phyloP scores from a whole-genome alignment of 2,888 invertebrate genomes.

The Stenotaenia linearis region DNA sequence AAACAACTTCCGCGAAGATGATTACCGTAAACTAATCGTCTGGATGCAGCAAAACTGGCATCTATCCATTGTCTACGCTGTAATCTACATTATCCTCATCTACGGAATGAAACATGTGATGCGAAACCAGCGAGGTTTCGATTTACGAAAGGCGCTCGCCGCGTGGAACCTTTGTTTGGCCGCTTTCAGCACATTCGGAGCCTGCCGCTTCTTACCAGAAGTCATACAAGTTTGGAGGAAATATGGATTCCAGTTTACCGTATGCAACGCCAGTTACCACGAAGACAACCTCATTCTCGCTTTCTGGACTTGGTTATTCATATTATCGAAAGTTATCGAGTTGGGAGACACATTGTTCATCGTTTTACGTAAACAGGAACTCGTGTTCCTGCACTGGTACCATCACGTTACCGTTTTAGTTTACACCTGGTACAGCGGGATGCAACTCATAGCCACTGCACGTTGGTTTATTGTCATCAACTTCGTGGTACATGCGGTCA shows the following conservation, averaged over 20 bases:
- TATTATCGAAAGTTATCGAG: slow-evolving; percentile 91
- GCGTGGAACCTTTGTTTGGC: slow-evolving; percentile 91
- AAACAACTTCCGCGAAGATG: no score
- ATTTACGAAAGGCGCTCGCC: slow-evolving; percentile 76
- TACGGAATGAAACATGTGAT: slow-evolving; percentile 91
- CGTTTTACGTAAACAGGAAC: slow-evolving; percentile 76
- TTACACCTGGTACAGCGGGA: slow-evolving; percentile 49
- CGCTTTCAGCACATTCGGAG: slow-evolving; percentile 87
- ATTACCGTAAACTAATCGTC: slow-evolving; percentile 75
- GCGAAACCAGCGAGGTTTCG: slow-evolving; percentile 84
- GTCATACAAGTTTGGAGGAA: slow-evolving; percentile 78
- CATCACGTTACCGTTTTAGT: slow-evolving; percentile 49
- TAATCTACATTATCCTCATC: slow-evolving; percentile 86
- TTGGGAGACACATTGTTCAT: slow-evolving; percentile 93
- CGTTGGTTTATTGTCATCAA: slow-evolving; percentile 95
- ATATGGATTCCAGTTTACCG: slow-evolving; percentile 89
- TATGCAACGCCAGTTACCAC: slow-evolving; percentile 90
- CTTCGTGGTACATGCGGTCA: slow-evolving; percentile 81
- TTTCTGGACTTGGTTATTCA: slow-evolving; percentile 97
- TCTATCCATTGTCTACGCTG: slow-evolving; percentile 76
- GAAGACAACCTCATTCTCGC: slow-evolving; percentile 87
- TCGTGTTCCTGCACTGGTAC: slow-evolving; percentile 88
- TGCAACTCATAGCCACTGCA: slow-evolving; percentile 50
- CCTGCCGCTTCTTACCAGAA: slow-evolving; percentile 81
- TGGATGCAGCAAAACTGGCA: slow-evolving; percentile 98